Evolutionary conservation across 2,888 invertebrate species (phyloP).

Genomic region (Julus scandinavius): DNA sequence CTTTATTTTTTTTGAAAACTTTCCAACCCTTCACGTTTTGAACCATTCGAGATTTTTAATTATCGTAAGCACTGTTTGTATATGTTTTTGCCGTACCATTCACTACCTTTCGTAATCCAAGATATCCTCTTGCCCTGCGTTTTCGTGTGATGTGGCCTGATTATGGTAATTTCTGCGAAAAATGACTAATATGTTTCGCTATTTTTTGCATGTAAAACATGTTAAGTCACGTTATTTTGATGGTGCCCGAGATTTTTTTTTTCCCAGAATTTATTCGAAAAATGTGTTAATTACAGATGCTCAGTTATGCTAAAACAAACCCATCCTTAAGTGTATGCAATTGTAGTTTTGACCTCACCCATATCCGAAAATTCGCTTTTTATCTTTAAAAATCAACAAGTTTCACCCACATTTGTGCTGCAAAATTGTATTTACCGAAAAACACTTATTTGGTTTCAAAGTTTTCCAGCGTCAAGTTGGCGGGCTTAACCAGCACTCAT

Average conservation of each 20-base stretch:
- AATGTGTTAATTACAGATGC: neutral
- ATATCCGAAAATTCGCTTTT: neutral
- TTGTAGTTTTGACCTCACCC: neutral
- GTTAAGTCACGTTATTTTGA: neutral
- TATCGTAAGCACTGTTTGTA: neutral
- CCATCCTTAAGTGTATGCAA: too few relatives aligned
- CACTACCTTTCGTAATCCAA: neutral
- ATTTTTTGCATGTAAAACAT: neutral
- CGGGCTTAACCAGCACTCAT: too few relatives aligned
- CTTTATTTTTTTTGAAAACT: conserved; percentile 4
- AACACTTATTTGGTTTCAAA: conserved; percentile 33
- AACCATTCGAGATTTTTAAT: neutral
- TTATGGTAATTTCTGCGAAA: neutral
- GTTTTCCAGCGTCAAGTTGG: neutral
- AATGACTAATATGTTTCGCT: neutral
- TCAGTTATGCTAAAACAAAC: too few relatives aligned
- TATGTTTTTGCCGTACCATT: neutral
- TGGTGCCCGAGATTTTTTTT: neutral
- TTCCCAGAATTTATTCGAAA: neutral
- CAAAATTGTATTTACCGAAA: neutral
- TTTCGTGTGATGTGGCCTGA: neutral
- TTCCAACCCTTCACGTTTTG: neutral
- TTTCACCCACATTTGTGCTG: neutral
- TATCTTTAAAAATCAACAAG: neutral
- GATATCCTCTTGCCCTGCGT: too few relatives aligned